Percentiles rank a stretch among this genome's conserved stretches.
These are phyloP conservation scores for Gallinago solitaria DNA, from an alignment of 2,797 vertebrate species.

Conservation along the genomic window DNA sequence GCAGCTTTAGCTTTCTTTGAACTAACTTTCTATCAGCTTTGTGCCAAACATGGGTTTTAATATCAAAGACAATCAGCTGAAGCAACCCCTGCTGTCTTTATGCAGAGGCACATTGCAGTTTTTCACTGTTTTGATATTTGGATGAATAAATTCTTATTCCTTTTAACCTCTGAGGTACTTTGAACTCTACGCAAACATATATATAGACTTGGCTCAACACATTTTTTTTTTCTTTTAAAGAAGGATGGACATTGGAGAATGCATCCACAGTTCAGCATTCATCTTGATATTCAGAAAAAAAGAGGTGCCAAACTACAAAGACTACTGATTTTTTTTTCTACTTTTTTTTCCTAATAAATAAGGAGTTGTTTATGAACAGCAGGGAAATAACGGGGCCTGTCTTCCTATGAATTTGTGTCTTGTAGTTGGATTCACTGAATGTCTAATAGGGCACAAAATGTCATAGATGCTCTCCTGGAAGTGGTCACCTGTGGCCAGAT, in stretches of 20 bases:
- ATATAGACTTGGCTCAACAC: background rate
- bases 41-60: slow-evolving; percentile 35
- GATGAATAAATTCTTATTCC: slow-evolving; percentile 35
- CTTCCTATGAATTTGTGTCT: background rate
- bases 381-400: background rate
- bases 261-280: background rate
- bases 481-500: background rate
- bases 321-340: background rate
- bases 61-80: slow-evolving; percentile 58
- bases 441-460: background rate
- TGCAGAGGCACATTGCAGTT: background rate
- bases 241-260: background rate
- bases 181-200: slow-evolving; percentile 22
- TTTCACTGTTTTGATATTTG: slow-evolving; percentile 36
- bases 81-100: slow-evolving; percentile 28
- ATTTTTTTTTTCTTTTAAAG: background rate
- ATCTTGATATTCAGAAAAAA: background rate
- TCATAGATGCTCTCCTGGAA: background rate
- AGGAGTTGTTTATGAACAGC: background rate
- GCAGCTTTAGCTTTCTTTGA: slow-evolving; percentile 40
- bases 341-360: background rate
- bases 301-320: background rate
- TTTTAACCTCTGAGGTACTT: slow-evolving; percentile 45
- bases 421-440: background rate
- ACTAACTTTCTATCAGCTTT: slow-evolving; percentile 41